Evolutionary conservation across 2,113 vertebrate genomes (phyloP), one percentile per base, ranked within the genome.

Genomic region (Climacteris rufus): DNA sequence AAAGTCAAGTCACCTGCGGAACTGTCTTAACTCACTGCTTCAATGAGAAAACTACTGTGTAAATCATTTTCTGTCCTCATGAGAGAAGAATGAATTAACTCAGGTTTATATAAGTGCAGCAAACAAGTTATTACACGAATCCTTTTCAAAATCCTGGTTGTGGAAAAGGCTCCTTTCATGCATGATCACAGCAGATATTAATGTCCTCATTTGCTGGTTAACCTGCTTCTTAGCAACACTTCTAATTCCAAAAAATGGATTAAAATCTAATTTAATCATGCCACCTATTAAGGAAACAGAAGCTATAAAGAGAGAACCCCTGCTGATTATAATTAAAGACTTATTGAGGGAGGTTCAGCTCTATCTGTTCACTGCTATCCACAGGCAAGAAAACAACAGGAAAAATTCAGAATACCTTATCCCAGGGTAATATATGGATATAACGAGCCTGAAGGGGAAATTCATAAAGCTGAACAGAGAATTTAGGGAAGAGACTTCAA

Each of bases 241-340:
- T 94, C 79, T 91, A 91, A 91, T 75, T 87, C 50, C 84, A 90
- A 84, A 89, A 72, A 92, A 68, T 15, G 6, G 39, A 84, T 56
- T 59, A 37, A 60, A 94, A 92, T 89, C 35, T 76, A 71, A 90
- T 76, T 93, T 93, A 95, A 92, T 84, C 86, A 89, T 84, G 45
- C 40, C 56, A 87, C 44, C 42, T 89, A 79, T 91, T 91, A 87
- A 79, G 87, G 78, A 89, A 86, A 91, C 28, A 82, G 83, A 65
- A 92, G 60, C 77, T 66, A 64, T 81, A 91, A 82, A 92, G 64
- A 94, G 76, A 83, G 68, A 93, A 94, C 42, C 75, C 76, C 80
- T 81, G 61, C 69, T 68, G 87, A 65, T 89, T 94, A 91, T 91
- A 92, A 95, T 91, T 93, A 92, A 82, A 78, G 72, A n/a, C 47